phyloP scores from a whole-genome alignment of 2,888 invertebrate genomes.

The Strigamia maritima region DNA sequence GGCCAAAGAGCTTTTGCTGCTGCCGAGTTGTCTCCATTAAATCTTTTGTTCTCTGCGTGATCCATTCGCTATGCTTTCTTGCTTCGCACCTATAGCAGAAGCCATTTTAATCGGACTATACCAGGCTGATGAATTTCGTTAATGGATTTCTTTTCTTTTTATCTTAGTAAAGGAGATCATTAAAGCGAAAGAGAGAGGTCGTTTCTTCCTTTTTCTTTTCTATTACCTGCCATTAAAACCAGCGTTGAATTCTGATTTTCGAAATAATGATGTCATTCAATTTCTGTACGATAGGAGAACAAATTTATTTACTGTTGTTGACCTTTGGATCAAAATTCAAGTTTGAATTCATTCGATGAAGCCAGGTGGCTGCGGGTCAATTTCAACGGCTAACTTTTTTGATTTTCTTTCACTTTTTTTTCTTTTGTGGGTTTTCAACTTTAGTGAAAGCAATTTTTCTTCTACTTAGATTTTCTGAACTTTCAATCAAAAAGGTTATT shows the following conservation, averaged over 20 bases:
- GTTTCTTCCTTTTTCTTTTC: background rate
- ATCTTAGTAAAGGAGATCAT: background rate
- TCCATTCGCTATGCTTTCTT: constrained; percentile 31
- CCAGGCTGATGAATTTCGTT: constrained; percentile 17
- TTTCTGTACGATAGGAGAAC: background rate
- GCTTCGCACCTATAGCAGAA: background rate
- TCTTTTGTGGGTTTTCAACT: background rate
- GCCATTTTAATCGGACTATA: background rate
- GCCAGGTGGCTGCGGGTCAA: background rate
- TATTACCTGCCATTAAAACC: background rate
- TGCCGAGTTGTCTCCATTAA: constrained; percentile 28
- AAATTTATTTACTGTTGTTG: background rate
- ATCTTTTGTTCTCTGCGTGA: background rate
- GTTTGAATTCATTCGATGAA: background rate
- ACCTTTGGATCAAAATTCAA: background rate
- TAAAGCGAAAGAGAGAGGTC: background rate
- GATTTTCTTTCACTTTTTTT: no score
- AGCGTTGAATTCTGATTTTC: background rate
- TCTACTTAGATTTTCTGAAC: background rate
- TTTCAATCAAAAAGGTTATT: constrained; percentile 15
- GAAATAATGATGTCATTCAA: background rate
- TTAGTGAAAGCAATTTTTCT: background rate
- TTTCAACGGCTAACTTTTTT: background rate
- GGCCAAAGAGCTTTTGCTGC: background rate
- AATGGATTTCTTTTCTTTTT: constrained; percentile 3